Evolutionary conservation across 2,888 invertebrate species (phyloP).

Genomic region (Mythimna loreyi): DNA sequence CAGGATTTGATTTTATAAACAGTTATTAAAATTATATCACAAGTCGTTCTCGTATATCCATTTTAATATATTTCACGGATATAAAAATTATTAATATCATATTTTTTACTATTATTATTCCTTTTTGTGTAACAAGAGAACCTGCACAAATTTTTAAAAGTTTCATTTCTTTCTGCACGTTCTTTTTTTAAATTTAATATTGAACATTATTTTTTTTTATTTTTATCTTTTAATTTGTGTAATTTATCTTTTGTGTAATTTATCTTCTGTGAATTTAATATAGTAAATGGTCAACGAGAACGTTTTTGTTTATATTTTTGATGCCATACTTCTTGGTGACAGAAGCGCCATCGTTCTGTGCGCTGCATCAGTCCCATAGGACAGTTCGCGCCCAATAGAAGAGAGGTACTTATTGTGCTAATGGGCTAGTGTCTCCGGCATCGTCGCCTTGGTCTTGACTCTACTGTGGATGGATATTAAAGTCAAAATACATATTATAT

Average conservation of each 20-base stretch:
- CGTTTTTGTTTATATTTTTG: neutral
- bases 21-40: too few species aligned
- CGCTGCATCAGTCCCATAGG: conserved; percentile 87
- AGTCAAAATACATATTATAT: neutral
- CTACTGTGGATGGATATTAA: conserved; percentile 15
- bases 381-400: conserved; percentile 76
- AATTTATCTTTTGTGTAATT: too few species aligned
- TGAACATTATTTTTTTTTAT: neutral
- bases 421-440: conserved; percentile 55
- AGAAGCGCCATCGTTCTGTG: conserved; percentile 86
- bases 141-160: too few species aligned
- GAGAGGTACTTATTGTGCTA: conserved; percentile 71
- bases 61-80: neutral
- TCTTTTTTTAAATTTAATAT: neutral
- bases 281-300: neutral
- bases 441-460: conserved; percentile 45
- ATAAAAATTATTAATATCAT: neutral
- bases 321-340: conserved; percentile 67
- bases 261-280: neutral
- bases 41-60: conserved; percentile 25
- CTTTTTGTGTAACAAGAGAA: too few species aligned
- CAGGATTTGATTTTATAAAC: neutral
- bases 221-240: neutral
- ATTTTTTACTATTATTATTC: neutral
- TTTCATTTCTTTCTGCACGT: neutral